Conservation (phyloP, 2,797 vertebrate genomes). For the Dromococcyx pavoninus region DNA sequence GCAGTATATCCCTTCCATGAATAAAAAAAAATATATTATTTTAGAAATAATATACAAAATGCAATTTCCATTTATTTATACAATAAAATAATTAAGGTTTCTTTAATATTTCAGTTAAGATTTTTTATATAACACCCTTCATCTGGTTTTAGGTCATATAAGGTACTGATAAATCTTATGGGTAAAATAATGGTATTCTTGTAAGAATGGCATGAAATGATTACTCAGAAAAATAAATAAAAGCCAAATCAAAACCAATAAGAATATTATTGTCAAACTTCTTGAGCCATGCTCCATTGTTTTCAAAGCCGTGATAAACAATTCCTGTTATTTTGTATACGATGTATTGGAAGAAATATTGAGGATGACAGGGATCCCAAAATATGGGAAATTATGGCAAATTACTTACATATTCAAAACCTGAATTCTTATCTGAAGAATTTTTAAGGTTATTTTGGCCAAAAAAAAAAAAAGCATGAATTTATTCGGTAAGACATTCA, state of each 20-base stretch:
- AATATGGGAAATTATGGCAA: background rate
- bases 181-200: background rate
- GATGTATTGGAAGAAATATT: background rate
- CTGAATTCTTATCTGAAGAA: background rate
- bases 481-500: background rate
- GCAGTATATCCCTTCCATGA: background rate
- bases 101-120: background rate
- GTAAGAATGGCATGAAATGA: background rate
- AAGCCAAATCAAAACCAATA: background rate
- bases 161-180: background rate
- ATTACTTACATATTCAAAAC: background rate
- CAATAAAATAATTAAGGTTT: background rate
- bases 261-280: background rate
- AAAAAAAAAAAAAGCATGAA: background rate
- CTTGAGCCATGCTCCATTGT: rapidly evolving
- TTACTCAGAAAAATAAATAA: background rate
- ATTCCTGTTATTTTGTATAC: background rate
- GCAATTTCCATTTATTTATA: background rate
- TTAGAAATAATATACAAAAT: background rate
- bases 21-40: background rate
- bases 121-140: background rate
- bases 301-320: background rate
- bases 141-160: background rate
- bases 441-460: background rate
- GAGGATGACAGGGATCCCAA: background rate